Conservation (phyloP, 2,888 invertebrate genomes). For the Caenorhabditis japonica region DNA sequence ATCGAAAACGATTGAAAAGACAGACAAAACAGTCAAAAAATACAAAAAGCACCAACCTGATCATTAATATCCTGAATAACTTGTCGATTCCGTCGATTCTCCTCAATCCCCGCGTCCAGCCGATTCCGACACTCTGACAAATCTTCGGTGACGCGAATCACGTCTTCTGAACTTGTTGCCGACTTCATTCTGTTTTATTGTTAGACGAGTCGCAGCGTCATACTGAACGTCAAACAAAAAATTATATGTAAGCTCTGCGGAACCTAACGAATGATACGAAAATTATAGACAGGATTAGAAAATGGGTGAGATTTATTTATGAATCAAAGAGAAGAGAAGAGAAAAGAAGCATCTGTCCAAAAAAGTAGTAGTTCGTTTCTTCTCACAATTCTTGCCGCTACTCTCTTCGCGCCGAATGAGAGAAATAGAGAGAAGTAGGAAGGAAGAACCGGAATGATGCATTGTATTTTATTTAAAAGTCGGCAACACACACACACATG, state of each 20-base stretch:
- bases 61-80: constrained; percentile 61
- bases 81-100: constrained; percentile 58
- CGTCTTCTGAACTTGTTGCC: constrained; percentile 50
- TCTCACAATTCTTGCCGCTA: too few species aligned
- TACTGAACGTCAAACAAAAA: too few species aligned
- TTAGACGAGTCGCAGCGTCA: not conserved
- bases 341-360: constrained; percentile 2
- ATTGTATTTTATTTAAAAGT: not conserved
- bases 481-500: constrained; percentile 4
- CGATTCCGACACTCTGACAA: constrained; percentile 57
- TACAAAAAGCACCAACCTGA: too few species aligned
- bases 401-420: not conserved
- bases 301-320: not conserved
- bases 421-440: constrained; percentile 12
- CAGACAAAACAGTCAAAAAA: too few species aligned
- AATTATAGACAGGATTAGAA: not conserved
- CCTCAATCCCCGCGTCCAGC: constrained; percentile 58
- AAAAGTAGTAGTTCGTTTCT: constrained; percentile 7
- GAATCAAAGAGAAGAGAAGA: not conserved
- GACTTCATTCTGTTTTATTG: constrained; percentile 37
- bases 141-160: constrained; percentile 58
- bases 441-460: constrained; percentile 8
- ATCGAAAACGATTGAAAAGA: too few species aligned
- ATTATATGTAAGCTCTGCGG: too few species aligned
- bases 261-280: too few species aligned